Conservation (phyloP, 64 coral and sea anemone genomes). For the Pocillopora verrucosa region DNA sequence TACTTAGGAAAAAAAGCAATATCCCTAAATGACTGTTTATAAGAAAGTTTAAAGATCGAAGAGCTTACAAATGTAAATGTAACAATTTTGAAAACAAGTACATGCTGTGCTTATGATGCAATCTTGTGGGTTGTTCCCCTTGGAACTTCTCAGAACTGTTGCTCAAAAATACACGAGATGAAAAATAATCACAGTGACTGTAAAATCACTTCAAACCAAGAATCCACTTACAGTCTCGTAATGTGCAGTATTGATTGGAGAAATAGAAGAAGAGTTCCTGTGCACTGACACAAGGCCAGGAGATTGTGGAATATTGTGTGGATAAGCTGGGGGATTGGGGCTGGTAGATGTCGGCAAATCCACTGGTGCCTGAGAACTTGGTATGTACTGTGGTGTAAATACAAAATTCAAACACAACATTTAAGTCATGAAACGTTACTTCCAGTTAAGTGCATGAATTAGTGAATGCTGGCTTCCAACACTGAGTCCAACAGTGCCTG, state of each 20-base stretch:
- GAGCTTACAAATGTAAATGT: no score
- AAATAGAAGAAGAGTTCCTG: conserved; percentile 38
- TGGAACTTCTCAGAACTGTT: not conserved
- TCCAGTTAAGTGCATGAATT: not conserved
- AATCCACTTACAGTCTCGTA: conserved; percentile 70
- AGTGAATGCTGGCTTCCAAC: not conserved
- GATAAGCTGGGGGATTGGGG: conserved; percentile 67
- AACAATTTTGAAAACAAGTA: no score
- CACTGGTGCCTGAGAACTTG: not conserved
- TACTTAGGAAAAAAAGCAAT: no score
- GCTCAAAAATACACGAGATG: not conserved
- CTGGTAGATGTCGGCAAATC: conserved; percentile 63
- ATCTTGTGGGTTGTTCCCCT: no score
- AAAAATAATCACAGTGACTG: no score
- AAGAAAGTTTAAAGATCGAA: no score
- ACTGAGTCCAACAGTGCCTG: not conserved
- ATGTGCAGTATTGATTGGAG: conserved; percentile 57
- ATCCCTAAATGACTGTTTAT: no score
- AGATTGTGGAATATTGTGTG: conserved; percentile 59
- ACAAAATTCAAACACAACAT: not conserved
- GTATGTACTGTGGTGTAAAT: not conserved
- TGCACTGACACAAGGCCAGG: conserved; percentile 16
- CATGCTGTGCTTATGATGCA: no score
- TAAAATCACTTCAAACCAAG: not conserved
- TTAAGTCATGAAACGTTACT: not conserved